phyloP scores from a whole-genome alignment of 2,797 vertebrate genomes.

The Cryptoprocta ferox region DNA sequence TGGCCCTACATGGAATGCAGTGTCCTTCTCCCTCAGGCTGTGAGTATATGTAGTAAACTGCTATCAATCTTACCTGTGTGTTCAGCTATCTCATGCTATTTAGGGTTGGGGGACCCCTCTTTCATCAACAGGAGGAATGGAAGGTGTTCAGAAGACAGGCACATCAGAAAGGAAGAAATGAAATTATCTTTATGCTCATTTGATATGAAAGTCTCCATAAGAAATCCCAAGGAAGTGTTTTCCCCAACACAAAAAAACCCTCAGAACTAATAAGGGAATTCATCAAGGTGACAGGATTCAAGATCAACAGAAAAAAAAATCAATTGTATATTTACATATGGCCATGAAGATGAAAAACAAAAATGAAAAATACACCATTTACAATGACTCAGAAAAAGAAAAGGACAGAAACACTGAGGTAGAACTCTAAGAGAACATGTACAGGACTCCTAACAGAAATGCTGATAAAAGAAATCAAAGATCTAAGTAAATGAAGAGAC shows the following conservation, averaged over 20 bases:
- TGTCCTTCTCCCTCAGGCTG: neutral
- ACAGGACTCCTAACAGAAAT: neutral
- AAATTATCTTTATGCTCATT: neutral
- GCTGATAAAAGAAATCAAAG: neutral
- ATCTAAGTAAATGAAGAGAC: neutral
- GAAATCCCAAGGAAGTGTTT: neutral
- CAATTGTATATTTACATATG: neutral
- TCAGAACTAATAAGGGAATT: neutral
- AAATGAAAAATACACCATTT: neutral
- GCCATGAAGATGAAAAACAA: neutral
- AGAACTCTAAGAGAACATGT: neutral
- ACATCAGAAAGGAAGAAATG: neutral
- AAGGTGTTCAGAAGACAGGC: neutral
- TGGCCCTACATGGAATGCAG: neutral
- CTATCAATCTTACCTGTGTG: neutral
- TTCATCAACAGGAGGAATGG: neutral
- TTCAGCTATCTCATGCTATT: neutral
- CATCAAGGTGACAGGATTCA: neutral
- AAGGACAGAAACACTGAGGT: neutral
- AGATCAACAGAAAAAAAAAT: neutral
- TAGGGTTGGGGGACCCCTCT: neutral
- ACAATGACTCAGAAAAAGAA: neutral
- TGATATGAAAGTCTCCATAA: neutral
- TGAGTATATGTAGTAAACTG: neutral
- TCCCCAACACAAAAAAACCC: neutral